These are phyloP conservation scores for Emydoidea blandingii DNA, from an alignment of 2,797 vertebrate genomes.

Conservation along the genomic window DNA sequence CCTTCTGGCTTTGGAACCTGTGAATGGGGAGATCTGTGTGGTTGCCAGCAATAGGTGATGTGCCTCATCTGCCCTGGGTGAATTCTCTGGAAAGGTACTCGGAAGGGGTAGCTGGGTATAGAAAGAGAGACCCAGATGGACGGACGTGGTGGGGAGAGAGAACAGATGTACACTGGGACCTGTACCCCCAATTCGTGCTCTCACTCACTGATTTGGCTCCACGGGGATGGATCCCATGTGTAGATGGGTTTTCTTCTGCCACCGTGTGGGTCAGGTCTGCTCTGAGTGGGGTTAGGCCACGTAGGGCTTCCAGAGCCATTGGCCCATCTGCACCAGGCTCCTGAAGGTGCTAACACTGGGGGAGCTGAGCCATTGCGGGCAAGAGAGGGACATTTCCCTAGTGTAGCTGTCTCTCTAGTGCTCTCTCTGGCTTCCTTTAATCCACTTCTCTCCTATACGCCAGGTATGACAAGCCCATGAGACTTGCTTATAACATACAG, in stretches of 20 bases:
- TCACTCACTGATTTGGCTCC: not conserved
- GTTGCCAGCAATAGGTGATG: not conserved
- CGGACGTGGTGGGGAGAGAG: not conserved
- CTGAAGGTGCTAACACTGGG: not conserved
- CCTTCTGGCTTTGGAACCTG: not conserved
- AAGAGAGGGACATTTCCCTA: not conserved
- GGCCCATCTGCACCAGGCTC: too few relatives aligned
- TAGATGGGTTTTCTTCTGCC: not conserved
- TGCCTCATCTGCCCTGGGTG: not conserved
- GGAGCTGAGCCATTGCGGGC: not conserved
- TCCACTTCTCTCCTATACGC: not conserved
- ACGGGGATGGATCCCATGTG: not conserved
- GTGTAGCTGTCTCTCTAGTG: not conserved
- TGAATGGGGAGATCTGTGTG: not conserved
- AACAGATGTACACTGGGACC: not conserved
- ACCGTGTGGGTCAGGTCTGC: not conserved
- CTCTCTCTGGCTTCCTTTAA: not conserved
- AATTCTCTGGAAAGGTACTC: not conserved
- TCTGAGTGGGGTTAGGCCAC: not conserved
- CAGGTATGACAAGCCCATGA: not conserved
- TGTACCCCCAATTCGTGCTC: not conserved
- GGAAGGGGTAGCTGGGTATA: not conserved
- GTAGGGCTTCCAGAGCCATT: not conserved
- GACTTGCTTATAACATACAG: not conserved
- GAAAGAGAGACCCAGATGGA: not conserved